Evolutionary conservation across 2,888 invertebrate species (phyloP), one percentile per base, ranked within the genome.

Genomic region (Gastracanthus pulcherrimus): DNA sequence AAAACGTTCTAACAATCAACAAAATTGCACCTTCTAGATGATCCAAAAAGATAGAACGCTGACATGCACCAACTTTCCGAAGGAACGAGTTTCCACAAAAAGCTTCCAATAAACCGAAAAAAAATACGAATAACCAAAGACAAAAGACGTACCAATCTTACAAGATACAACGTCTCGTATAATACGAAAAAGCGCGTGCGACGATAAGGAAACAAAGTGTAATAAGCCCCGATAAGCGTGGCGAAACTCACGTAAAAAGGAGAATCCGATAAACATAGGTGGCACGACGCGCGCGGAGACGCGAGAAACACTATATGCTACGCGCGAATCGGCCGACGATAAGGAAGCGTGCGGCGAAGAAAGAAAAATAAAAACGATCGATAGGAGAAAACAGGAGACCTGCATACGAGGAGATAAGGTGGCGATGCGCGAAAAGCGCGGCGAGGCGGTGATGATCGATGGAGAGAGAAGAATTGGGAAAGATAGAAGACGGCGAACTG

Each of bases 181-280:
- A n/a, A n/a, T n/a, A n/a, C n/a, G 11, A 77, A 48, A 26, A 38
- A 11, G 19, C 34, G 31, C 7, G n/a, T 0, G 23, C 48, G 23
- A 38, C 41, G 80, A 81, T 81, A 81, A 82, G 74, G 60, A 79
- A 58, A 74, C 75, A 76, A 76, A 76, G 71, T 72, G 23, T 77
- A 74, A 77, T 64, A 67, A 81, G 70, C 67, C 48, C 51, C 75
- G 83, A 77, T 75, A 83, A 72, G 64, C 77, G 45, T 13, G 58
- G 19, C 26, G 72, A 74, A 79, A 80, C 48, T 19, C 41, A 76
- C 76, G 67, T 23, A 67, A 81, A 81, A 72, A 81, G 81, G 67
- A 72, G 72, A 48, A 34, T 13, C 36, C 55, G 80, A 82, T 72
- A 75, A 69, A 72, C 58, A 81, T 48, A 26, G 58, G 55, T 45